Base-by-base conservation (phyloP, 2,797 vertebrate genomes). In the Rhinatrema bivittatum region DNA sequence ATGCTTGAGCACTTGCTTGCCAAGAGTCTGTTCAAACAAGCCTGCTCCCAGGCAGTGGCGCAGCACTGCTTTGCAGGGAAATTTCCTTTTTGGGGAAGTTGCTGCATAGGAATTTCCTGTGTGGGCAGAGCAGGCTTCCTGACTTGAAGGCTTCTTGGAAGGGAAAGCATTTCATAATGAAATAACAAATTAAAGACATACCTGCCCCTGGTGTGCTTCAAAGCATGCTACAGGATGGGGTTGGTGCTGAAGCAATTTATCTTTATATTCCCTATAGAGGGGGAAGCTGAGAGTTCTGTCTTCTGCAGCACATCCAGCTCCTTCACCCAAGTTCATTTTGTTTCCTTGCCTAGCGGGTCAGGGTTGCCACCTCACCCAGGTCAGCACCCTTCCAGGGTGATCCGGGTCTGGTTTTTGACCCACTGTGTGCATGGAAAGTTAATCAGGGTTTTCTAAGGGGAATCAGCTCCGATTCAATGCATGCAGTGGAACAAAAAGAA, bases 61-160 rank as follows among this genome's bases (percentile, higher is more conserved):
- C 72, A 68, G 72, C 71, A 72, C 50, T n/a, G 64, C 79, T 88
- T 89, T 76, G 80, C 81, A 88, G 88, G 91, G 93, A 96, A 94
- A 95, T 96, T 98, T 98, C 93, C 93, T 95, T 88, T 85, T 88
- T 87, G 87, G 91, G 91, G 91, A 94, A 95, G 88, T 89, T 78
- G 84, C 84, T 90, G 91, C 90, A 88, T 88, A 97, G 90, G 94
- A 95, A 96, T 98, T 96, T 95, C 91, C 91, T 98, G 94, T 91
- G 91, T 97, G 91, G 92, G 91, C 86, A 90, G 91, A 90, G 89
- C 53, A 76, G 74, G 82, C 89, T 98, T 95, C 93, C 93, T 95
- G 93, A 89, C 87, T 74, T 85, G 86, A 86, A 86, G 86, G 82
- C 86, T 94, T 80, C 81, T 84, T 92, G 91, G 93, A 94, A 92